Evolutionary conservation across 2,797 vertebrate species (phyloP).

Genomic region (Scyliorhinus canicula): DNA sequence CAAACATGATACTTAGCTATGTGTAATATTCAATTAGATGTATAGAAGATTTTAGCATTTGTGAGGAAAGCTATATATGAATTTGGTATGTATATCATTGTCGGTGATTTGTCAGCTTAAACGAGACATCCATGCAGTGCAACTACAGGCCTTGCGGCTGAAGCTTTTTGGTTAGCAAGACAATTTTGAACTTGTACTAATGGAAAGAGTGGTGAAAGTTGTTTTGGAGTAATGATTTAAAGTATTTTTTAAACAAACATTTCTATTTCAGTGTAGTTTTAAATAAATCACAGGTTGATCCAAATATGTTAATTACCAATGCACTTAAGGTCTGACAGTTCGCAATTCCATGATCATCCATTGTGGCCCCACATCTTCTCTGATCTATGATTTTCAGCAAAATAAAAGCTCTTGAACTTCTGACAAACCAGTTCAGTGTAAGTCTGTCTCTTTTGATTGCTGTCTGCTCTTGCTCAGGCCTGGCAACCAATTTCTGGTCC

Average conservation of each 20-base stretch:
- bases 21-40: neutral
- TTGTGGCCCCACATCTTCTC: no score
- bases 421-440: no score
- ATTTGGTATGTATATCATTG: neutral
- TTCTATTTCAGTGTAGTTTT: neutral
- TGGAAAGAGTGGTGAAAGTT: neutral
- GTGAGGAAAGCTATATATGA: neutral
- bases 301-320: neutral
- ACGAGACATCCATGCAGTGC: neutral
- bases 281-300: neutral
- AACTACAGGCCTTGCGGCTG: neutral
- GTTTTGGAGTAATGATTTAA: neutral
- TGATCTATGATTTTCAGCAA: no score
- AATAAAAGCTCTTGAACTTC: no score
- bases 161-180: neutral
- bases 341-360: no score
- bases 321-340: no score
- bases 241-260: neutral
- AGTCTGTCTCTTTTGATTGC: no score
- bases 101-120: neutral
- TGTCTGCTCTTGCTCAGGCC: no score
- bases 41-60: neutral
- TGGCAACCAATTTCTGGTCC: no score
- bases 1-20: neutral
- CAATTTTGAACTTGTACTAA: neutral